Percentiles rank a stretch among this genome's conserved stretches.
Evolutionary conservation across 2,888 invertebrate genomes (phyloP).

Genomic region (Lordiphosa andalusiaca): DNA sequence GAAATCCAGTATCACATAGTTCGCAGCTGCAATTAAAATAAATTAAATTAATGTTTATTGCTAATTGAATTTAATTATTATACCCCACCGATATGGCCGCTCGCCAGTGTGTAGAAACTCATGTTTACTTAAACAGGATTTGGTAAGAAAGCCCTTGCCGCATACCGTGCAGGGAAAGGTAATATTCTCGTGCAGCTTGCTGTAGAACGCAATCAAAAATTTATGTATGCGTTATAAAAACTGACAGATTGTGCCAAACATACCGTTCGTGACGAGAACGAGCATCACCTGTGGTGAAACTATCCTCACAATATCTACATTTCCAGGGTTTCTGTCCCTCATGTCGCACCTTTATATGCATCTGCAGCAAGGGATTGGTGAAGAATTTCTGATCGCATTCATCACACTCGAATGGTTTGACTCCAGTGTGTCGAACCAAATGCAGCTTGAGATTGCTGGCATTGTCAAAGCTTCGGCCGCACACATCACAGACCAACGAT

Average conservation of each 20-base stretch:
- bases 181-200: neutral
- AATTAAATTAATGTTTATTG: neutral
- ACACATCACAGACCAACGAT: constrained; percentile 17
- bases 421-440: constrained; percentile 19
- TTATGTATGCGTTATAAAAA: neutral
- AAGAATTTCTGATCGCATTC: constrained; percentile 22
- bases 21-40: constrained; percentile 12
- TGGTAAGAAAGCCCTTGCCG: constrained; percentile 2
- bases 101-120: constrained; percentile 10
- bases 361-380: constrained; percentile 11
- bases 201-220: neutral
- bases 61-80: neutral
- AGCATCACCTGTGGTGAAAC: constrained; percentile 12
- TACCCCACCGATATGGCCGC: constrained; percentile 15
- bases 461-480: constrained; percentile 16
- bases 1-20: constrained; percentile 9
- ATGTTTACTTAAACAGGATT: constrained; percentile 13
- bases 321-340: constrained; percentile 19
- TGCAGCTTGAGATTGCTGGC: constrained; percentile 20
- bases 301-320: constrained; percentile 14
- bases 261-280: constrained; percentile 19
- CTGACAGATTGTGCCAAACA: neutral
- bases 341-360: constrained; percentile 20
- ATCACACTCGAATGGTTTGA: constrained; percentile 13
- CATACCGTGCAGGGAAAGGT: constrained; percentile 14